phyloP scores from a whole-genome alignment of 2,888 invertebrate species.

The Folsomia candida region DNA sequence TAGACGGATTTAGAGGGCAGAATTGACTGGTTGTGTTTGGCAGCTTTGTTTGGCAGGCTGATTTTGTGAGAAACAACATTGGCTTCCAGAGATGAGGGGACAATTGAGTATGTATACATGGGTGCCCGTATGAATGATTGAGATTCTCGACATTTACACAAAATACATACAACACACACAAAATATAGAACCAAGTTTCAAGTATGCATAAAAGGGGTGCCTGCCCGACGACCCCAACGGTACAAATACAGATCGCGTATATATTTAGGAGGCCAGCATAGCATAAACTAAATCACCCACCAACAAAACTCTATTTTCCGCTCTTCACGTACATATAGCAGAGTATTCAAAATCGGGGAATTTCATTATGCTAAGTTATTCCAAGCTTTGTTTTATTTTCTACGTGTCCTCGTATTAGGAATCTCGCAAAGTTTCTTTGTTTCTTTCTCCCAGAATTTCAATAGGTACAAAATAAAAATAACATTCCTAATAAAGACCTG shows the following conservation, averaged over 20 bases:
- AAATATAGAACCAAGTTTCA: too few species aligned
- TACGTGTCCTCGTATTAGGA: background rate
- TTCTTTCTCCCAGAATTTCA: too few species aligned
- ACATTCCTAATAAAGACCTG: background rate
- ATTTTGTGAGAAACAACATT: background rate
- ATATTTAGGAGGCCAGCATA: too few species aligned
- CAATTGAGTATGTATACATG: background rate
- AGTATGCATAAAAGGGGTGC: too few species aligned
- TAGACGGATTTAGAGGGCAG: background rate
- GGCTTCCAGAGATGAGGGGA: background rate
- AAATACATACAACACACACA: background rate
- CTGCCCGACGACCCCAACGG: background rate
- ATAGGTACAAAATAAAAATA: background rate
- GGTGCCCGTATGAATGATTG: background rate
- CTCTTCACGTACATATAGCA: too few species aligned
- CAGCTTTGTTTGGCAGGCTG: slow-evolving; percentile 1
- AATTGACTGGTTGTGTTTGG: slow-evolving; percentile 7
- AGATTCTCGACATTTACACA: background rate
- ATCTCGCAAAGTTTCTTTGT: too few species aligned
- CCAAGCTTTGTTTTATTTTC: slow-evolving; percentile 1
- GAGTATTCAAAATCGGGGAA: background rate
- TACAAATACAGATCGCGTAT: too few species aligned
- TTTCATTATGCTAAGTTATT: slow-evolving; percentile 10
- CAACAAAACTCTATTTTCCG: background rate
- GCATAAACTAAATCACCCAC: background rate